Percentiles rank a stretch among this genome's conserved stretches.
phyloP scores from a whole-genome alignment of 2,113 vertebrate species.

The Lagenorhynchus albirostris region DNA sequence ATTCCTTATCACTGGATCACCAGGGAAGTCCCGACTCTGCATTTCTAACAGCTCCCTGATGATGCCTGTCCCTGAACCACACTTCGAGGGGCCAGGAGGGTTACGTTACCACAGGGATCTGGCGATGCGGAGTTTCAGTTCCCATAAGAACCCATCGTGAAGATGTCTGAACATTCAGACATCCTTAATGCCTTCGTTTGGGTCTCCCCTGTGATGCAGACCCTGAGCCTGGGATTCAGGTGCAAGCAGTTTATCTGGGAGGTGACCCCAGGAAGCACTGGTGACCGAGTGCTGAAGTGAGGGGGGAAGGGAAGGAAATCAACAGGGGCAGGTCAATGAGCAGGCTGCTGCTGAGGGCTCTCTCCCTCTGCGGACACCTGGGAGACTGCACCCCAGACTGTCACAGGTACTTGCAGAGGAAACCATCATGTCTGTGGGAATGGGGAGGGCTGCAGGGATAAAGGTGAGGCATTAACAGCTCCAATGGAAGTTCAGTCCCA shows the following conservation, averaged over 20 bases:
- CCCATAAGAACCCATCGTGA: background rate
- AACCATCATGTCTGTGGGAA: background rate
- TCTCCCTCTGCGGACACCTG: background rate
- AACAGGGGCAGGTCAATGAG: background rate
- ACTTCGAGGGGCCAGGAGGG: accelerated
- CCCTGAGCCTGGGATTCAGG: background rate
- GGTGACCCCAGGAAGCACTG: background rate
- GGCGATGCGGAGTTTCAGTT: background rate
- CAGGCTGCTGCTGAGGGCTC: background rate
- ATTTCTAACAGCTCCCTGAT: background rate
- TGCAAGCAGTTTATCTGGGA: background rate
- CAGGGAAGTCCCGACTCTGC: background rate
- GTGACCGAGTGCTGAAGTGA: background rate
- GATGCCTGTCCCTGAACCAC: background rate
- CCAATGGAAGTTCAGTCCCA: background rate
- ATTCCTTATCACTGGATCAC: no score
- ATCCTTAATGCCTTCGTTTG: background rate
- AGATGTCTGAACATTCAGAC: background rate
- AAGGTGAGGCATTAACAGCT: no score
- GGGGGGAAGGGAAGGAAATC: background rate
- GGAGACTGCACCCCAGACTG: background rate
- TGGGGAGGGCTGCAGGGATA: background rate
- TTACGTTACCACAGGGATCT: no score
- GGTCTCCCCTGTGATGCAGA: background rate
- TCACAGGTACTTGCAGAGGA: background rate